A percentile compares a stretch with the other conserved stretches of the same genome.
phyloP scores from a whole-genome alignment of 2,888 invertebrate genomes.

The Cataglyphis altisquamis region DNA sequence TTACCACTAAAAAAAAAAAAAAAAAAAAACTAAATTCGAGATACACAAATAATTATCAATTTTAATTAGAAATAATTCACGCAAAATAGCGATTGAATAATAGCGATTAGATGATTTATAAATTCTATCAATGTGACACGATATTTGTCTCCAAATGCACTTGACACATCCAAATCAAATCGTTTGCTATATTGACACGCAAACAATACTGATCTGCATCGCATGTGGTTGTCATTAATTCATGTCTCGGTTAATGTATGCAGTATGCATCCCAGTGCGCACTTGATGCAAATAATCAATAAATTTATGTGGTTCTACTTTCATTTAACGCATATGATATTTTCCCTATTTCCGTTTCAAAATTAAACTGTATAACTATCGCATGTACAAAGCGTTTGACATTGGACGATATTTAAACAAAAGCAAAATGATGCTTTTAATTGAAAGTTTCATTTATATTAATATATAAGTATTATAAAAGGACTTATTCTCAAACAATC shows the following conservation, averaged over 20 bases:
- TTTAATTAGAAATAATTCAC: background rate
- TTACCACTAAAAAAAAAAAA: background rate
- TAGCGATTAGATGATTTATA: slow-evolving; percentile 74
- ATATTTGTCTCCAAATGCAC: slow-evolving; percentile 56
- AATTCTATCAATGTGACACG: slow-evolving; percentile 46
- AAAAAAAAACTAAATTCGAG: background rate
- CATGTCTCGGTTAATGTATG: slow-evolving; percentile 31
- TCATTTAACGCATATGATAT: background rate
- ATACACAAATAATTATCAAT: background rate
- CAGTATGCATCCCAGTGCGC: background rate
- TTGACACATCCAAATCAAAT: slow-evolving; percentile 61
- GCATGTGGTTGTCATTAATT: slow-evolving; percentile 38
- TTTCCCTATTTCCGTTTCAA: background rate
- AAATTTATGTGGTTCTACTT: background rate
- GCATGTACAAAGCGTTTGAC: background rate
- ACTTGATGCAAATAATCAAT: background rate
- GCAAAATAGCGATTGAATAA: slow-evolving; percentile 63
- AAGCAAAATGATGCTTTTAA: background rate
- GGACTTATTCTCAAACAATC: background rate
- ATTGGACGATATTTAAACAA: background rate
- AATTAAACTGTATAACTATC: background rate
- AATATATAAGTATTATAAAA: background rate
- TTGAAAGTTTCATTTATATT: background rate
- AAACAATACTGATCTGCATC: slow-evolving; percentile 15
- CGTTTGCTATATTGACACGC: slow-evolving; percentile 41